Conservation (phyloP, 1,140 invertebrate species). For the Leptinotarsa texana region DNA sequence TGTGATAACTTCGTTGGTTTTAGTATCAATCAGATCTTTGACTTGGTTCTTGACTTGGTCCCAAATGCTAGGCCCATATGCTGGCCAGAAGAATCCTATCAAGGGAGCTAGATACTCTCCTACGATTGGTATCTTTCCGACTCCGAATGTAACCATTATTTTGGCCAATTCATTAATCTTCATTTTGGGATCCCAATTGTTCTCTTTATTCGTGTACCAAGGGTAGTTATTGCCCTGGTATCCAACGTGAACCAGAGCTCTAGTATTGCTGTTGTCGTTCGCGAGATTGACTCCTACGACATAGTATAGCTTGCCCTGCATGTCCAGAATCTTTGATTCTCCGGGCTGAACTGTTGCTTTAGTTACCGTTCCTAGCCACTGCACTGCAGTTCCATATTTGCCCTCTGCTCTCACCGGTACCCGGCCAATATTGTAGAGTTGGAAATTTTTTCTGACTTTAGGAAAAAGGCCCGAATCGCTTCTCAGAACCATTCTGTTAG, state of each 20-base stretch:
- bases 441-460: background rate
- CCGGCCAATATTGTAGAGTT: background rate
- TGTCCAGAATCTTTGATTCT: background rate
- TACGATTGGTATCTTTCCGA: slow-evolving; percentile 14
- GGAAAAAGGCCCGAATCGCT: background rate
- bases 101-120: background rate
- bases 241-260: background rate
- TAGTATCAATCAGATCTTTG: background rate
- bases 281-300: background rate
- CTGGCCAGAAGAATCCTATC: slow-evolving; percentile 7
- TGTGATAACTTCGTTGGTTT: background rate
- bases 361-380: background rate
- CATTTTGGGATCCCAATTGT: background rate
- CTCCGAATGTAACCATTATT: background rate
- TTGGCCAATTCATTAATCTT: background rate
- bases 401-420: background rate
- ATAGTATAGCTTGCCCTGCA: background rate
- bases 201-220: background rate
- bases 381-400: background rate
- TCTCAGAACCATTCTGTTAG: background rate
- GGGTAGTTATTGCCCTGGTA: background rate
- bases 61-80: background rate
- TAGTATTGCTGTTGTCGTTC: background rate
- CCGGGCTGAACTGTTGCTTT: background rate
- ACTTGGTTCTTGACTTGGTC: slow-evolving; percentile 14